Conservation (phyloP, 2,113 vertebrate genomes). For the Andinoacara biseriatus region DNA sequence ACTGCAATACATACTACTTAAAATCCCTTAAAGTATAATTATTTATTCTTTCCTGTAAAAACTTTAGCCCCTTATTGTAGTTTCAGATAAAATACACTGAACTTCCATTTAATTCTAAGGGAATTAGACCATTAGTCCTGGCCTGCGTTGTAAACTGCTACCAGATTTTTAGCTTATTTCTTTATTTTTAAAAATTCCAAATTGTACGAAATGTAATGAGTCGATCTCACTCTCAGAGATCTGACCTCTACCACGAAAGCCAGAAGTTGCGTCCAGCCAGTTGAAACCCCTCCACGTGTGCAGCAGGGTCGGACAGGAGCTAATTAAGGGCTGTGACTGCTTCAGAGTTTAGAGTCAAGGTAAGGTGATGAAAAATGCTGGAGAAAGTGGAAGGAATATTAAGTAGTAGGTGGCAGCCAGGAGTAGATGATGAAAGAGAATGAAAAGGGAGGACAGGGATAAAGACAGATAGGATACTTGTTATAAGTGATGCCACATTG, state of each 20-base stretch:
- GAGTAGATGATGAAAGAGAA: slow-evolving; percentile 58
- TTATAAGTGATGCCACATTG: slow-evolving; percentile 17
- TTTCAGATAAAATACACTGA: neutral
- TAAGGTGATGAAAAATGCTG: slow-evolving; percentile 52
- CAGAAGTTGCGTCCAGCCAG: slow-evolving; percentile 14
- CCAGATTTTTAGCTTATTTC: neutral
- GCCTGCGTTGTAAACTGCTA: neutral
- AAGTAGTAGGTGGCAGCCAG: slow-evolving; percentile 37
- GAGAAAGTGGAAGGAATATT: slow-evolving; percentile 40
- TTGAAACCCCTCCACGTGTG: slow-evolving; percentile 19
- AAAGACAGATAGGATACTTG: slow-evolving; percentile 2
- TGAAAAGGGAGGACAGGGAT: slow-evolving; percentile 6
- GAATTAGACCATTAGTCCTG: neutral
- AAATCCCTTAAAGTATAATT: neutral
- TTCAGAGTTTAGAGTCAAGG: slow-evolving; percentile 38
- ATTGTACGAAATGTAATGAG: neutral
- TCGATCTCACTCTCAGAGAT: neutral
- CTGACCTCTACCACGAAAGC: slow-evolving; percentile 15
- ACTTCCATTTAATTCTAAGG: no score
- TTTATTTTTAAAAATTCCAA: neutral
- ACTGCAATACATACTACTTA: no score
- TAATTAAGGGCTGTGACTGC: slow-evolving; percentile 45
- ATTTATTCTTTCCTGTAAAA: neutral
- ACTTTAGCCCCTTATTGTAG: neutral
- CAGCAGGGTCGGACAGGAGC: slow-evolving; percentile 6